phyloP scores from a whole-genome alignment of 2,797 vertebrate species.

The Leptatherina wallacei region DNA sequence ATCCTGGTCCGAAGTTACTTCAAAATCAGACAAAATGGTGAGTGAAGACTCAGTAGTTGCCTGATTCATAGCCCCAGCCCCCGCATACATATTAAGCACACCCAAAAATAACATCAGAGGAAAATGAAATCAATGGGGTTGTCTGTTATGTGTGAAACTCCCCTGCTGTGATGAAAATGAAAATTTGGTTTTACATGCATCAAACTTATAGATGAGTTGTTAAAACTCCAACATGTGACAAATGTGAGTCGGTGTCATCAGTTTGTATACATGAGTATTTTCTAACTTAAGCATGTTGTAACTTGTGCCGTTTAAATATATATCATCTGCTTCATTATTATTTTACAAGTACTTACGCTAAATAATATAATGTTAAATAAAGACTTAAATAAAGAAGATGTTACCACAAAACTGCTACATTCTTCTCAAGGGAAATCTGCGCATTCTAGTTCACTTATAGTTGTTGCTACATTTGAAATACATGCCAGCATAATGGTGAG shows the following conservation, averaged over 20 bases:
- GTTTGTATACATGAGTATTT: neutral
- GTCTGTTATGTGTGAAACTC: slow-evolving; percentile 29
- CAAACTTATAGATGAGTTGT: neutral
- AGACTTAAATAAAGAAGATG: neutral
- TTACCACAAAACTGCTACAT: neutral
- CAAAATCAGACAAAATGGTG: slow-evolving; percentile 34
- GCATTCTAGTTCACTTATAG: too few relatives aligned
- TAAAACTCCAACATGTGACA: slow-evolving; percentile 24
- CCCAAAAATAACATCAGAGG: slow-evolving; percentile 60
- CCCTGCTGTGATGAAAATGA: slow-evolving; percentile 24
- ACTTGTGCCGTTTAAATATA: neutral
- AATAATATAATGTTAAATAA: neutral
- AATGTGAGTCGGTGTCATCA: slow-evolving; percentile 10
- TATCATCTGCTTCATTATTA: neutral
- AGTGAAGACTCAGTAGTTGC: slow-evolving; percentile 23
- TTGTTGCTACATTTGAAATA: too few relatives aligned
- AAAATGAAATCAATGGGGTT: slow-evolving; percentile 32
- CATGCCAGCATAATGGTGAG: neutral
- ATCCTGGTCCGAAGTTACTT: slow-evolving; percentile 7
- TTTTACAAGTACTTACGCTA: neutral
- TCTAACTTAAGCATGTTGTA: neutral
- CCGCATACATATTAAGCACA: slow-evolving; percentile 47
- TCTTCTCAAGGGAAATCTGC: neutral
- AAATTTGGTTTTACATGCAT: slow-evolving; percentile 16
- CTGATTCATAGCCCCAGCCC: slow-evolving; percentile 42